Evolutionary conservation across 1,140 invertebrate species (phyloP).

Genomic region (Diplogasteroides magnus): DNA sequence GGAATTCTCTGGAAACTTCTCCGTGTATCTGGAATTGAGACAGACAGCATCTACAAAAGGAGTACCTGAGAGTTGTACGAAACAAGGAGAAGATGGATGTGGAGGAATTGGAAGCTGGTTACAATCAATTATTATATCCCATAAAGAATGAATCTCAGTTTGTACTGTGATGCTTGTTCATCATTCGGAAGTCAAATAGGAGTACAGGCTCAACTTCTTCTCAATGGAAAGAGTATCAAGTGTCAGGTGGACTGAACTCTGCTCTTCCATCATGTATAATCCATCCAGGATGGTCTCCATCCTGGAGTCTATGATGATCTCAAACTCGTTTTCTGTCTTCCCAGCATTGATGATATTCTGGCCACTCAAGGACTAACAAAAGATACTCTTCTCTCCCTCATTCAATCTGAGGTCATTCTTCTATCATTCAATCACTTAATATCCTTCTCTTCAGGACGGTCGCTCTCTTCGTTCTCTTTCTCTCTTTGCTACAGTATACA

Average conservation of each 20-base stretch:
- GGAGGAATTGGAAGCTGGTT: conserved; percentile 53
- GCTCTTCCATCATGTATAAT: neutral
- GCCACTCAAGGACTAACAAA: conserved; percentile 47
- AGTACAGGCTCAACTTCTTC: conserved; percentile 48
- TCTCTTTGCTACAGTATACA: conserved; percentile 51
- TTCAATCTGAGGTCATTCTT: conserved; percentile 46
- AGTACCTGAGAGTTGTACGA: conserved; percentile 47
- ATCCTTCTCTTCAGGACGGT: conserved; percentile 39
- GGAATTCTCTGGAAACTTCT: conserved; percentile 54
- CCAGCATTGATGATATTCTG: conserved; percentile 50
- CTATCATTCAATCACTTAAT: neutral
- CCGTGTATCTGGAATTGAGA: conserved; percentile 49
- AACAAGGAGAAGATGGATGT: conserved; percentile 50
- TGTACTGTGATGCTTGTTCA: conserved; percentile 53
- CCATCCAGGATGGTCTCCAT: conserved; percentile 36
- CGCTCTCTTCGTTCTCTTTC: conserved; percentile 46
- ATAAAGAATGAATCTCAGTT: no score
- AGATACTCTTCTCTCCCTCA: conserved; percentile 46
- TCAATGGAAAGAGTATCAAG: conserved; percentile 51
- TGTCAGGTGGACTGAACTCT: conserved; percentile 23
- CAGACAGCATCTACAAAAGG: conserved; percentile 48
- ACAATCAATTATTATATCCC: neutral
- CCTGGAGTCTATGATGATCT: conserved; percentile 52
- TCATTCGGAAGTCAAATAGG: conserved; percentile 42
- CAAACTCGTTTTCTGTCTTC: conserved; percentile 51